Evolutionary conservation across 92 coral and sea anemone species (phyloP), one percentile per base, ranked within the genome.

Genomic region (Palythoa grandis): DNA sequence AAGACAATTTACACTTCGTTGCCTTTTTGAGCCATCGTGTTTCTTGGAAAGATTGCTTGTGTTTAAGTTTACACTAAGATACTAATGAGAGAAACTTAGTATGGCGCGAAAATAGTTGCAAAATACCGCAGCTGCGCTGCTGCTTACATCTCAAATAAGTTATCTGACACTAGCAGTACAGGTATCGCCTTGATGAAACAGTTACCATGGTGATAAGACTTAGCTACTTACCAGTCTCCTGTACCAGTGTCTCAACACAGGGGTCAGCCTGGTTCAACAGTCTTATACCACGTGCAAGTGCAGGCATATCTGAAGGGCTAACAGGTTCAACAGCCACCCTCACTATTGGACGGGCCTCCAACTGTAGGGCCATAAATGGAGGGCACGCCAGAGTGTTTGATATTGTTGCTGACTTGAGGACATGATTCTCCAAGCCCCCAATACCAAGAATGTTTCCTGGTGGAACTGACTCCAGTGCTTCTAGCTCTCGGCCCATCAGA

Each of bases 191-290:
- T 58, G 5, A 12, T 19, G 20, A 58, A 58, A 58, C 65, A 58
- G 20, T 15, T 4, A 3, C 19, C 24, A 14, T 43, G 12, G 43
- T 29, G 11, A 69, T 4, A 24, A 69, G 24, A 3, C 1, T 2
- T 29, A 3, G 20, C 52, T 75, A 2, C 93, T 70, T 85, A 96
- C 98, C 98, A 73, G 99, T 97, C 76, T 91, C 93, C 77, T 95
- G 98, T 40, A 95, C 97, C 1, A 95, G 89, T 23, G 98, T 95
- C 77, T 97, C 99, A 10, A 97, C 98, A 89, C 98, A 95, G 14
- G 99, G 99, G 71, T 97, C 99, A 12, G 99, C 99, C 87, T 97
- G 99, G 87, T 97, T 97, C 61, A 97, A 89, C 77, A 97, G 93
- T 76, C 98, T 90, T 92, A 97, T 93, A 70, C 99, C 99, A 71